phyloP scores from a whole-genome alignment of 2,797 vertebrate genomes.

The Labroides dimidiatus region DNA sequence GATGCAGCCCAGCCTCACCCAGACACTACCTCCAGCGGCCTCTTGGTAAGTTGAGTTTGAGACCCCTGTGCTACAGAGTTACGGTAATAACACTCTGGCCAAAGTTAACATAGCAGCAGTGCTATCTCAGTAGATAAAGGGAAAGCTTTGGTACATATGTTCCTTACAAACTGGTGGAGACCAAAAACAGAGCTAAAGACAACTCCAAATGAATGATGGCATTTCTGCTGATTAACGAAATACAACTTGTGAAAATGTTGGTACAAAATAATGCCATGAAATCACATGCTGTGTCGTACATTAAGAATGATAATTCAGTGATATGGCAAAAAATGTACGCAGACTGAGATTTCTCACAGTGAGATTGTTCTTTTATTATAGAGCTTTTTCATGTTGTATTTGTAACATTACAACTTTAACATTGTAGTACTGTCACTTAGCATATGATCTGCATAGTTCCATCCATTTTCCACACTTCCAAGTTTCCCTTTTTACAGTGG shows the following conservation, averaged over 20 bases:
- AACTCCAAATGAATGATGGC: background rate
- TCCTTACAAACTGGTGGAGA: background rate
- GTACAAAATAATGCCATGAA: too few species aligned
- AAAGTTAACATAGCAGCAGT: too few species aligned
- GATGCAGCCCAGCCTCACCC: too few species aligned
- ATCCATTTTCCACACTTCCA: conserved; percentile 33
- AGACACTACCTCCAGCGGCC: too few species aligned
- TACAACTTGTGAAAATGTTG: background rate
- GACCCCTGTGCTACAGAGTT: too few species aligned
- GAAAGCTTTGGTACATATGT: background rate
- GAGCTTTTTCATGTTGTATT: background rate
- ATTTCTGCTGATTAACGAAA: background rate
- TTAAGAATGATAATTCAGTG: background rate
- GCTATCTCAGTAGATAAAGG: too few species aligned
- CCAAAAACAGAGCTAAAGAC: background rate
- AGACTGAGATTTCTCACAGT: too few species aligned
- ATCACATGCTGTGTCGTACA: too few species aligned
- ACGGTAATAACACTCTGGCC: too few species aligned
- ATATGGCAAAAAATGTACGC: background rate
- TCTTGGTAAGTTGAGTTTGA: too few species aligned
- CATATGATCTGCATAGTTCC: conserved; percentile 12
- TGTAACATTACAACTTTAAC: background rate
- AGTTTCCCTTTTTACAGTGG: conserved; percentile 50
- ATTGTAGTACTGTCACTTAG: background rate
- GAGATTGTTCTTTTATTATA: background rate